phyloP scores from a whole-genome alignment of 2,888 invertebrate genomes.

The Ephialtes manifestator region DNA sequence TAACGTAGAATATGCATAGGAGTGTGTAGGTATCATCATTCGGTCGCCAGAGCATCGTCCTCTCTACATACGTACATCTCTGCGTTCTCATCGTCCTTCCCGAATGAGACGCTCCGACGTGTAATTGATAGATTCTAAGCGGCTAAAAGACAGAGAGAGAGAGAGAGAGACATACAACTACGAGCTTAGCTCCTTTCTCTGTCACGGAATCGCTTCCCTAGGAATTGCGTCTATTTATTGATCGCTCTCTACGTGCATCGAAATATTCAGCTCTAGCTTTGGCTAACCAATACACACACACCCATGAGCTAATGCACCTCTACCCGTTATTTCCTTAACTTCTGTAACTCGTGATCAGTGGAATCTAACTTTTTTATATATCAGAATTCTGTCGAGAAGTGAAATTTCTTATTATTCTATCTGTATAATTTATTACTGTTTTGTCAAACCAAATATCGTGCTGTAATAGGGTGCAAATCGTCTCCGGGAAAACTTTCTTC shows the following conservation, averaged over 20 bases:
- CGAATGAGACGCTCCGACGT: conserved; percentile 31
- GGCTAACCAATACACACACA: conserved; percentile 40
- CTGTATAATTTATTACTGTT: too few relatives aligned
- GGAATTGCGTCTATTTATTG: conserved; percentile 81
- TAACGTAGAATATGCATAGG: conserved; percentile 60
- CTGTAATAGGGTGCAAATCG: not conserved
- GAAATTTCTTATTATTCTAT: not conserved
- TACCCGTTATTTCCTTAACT: not conserved
- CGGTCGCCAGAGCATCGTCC: conserved; percentile 46
- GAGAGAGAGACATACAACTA: not conserved
- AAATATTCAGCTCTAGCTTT: conserved; percentile 74
- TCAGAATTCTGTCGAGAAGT: not conserved
- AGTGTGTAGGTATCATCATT: conserved; percentile 54
- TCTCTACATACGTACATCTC: conserved; percentile 47
- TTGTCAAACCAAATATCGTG: not conserved
- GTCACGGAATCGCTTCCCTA: conserved; percentile 64
- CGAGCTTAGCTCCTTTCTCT: conserved; percentile 18
- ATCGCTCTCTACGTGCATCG: conserved; percentile 74
- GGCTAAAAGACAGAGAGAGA: conserved; percentile 26
- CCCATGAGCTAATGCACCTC: conserved; percentile 5
- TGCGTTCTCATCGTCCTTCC: conserved; percentile 43
- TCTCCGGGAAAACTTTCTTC: not conserved
- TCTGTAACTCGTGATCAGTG: not conserved
- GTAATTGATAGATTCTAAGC: conserved; percentile 72
- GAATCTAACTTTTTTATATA: not conserved